A percentile compares a stretch with the other conserved stretches of the same genome.
These are phyloP conservation scores for Rhagonycha lutea DNA, from an alignment of 2,888 invertebrate genomes.

Conservation along the genomic window DNA sequence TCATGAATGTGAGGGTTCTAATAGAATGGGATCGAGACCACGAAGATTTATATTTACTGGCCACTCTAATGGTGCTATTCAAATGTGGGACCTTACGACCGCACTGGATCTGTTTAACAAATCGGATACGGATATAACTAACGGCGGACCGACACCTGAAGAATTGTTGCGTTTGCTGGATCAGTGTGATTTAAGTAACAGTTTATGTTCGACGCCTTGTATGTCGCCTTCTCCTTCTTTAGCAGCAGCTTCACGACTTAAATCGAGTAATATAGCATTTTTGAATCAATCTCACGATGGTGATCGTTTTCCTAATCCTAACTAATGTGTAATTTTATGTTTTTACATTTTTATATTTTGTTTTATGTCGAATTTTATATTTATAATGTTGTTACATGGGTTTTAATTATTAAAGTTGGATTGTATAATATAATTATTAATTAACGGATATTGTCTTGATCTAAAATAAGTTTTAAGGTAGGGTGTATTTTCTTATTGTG, in stretches of 20 bases:
- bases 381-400: background rate
- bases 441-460: background rate
- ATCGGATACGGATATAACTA: conserved; percentile 57
- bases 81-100: conserved; percentile 98
- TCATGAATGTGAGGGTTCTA: conserved; percentile 96
- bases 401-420: background rate
- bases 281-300: conserved; percentile 60
- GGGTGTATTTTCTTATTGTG: background rate
- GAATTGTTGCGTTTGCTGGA: conserved; percentile 90
- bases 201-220: conserved; percentile 77
- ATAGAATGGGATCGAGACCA: conserved; percentile 87
- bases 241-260: conserved; percentile 58
- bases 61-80: conserved; percentile 89
- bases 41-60: conserved; percentile 89
- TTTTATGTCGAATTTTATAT: background rate
- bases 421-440: background rate
- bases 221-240: conserved; percentile 73
- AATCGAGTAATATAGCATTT: conserved; percentile 66
- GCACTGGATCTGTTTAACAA: conserved; percentile 78
- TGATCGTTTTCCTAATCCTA: conserved; percentile 32
- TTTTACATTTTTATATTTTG: conserved; percentile 1
- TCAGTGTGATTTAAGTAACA: conserved; percentile 90
- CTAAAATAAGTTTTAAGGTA: background rate
- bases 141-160: conserved; percentile 90
- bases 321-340: conserved; percentile 3